A percentile compares a stretch with the other conserved stretches of the same genome.
Conservation (phyloP, 2,797 vertebrate genomes). For the Crocidura indochinensis region DNA sequence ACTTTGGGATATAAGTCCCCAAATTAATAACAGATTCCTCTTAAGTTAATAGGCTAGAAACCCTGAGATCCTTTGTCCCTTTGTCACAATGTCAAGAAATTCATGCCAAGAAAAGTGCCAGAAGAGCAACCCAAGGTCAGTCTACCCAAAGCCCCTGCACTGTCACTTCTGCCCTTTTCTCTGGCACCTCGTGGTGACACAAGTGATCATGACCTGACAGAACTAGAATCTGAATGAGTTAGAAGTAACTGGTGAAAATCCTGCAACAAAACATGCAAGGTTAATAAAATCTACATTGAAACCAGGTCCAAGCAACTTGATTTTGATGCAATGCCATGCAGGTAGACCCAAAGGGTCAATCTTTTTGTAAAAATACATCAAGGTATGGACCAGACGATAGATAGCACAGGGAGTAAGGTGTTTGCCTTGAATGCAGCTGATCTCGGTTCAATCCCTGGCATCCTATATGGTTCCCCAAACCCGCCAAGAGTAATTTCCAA, state of each 20-base stretch:
- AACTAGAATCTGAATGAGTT: not conserved
- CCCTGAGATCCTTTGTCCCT: not conserved
- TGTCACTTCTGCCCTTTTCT: not conserved
- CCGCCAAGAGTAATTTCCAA: too few species aligned
- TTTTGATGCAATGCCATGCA: not conserved
- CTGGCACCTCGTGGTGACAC: not conserved
- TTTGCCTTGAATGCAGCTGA: too few species aligned
- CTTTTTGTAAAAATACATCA: not conserved
- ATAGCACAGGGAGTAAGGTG: too few species aligned
- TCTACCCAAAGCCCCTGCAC: not conserved
- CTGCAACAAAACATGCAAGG: not conserved
- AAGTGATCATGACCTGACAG: not conserved
- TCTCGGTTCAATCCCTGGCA: too few species aligned
- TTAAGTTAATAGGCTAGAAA: not conserved
- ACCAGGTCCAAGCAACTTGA: not conserved
- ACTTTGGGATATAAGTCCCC: not conserved
- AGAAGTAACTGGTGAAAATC: not conserved
- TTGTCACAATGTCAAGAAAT: constrained; percentile 39
- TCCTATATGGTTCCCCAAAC: too few species aligned
- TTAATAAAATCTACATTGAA: not conserved
- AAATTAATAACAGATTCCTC: not conserved
- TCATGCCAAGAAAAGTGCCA: not conserved
- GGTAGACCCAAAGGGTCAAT: not conserved
- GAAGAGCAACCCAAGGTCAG: not conserved
- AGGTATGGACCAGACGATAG: too few species aligned